A percentile compares a stretch with the other conserved stretches of the same genome.
Conservation (phyloP, 2,888 invertebrate species). For the Leptinotarsa peninsularis region DNA sequence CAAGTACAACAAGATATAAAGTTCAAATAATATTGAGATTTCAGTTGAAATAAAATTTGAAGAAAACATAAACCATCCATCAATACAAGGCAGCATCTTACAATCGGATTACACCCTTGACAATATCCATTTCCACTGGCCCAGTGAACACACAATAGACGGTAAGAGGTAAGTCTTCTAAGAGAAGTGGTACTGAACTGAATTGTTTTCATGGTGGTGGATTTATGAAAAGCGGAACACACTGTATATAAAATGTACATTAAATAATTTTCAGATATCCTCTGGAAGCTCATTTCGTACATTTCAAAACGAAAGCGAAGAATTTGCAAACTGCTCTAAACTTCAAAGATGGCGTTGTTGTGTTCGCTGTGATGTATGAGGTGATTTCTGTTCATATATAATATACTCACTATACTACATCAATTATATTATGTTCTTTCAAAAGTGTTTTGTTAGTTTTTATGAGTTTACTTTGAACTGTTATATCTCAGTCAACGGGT, state of each 20-base stretch:
- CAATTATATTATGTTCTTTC: too few species aligned
- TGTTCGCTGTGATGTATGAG: slow-evolving; percentile 37
- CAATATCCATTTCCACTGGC: slow-evolving; percentile 88
- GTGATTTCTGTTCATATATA: slow-evolving; percentile 22
- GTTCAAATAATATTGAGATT: background rate
- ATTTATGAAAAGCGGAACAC: too few species aligned
- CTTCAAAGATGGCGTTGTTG: slow-evolving; percentile 38
- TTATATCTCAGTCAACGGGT: too few species aligned
- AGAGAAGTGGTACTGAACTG: background rate
- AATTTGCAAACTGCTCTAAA: slow-evolving; percentile 34
- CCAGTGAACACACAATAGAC: slow-evolving; percentile 78
- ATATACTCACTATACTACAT: too few species aligned
- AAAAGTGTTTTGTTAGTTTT: too few species aligned
- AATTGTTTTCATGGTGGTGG: background rate
- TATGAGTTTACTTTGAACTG: too few species aligned
- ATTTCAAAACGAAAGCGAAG: slow-evolving; percentile 35
- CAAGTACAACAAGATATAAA: too few species aligned
- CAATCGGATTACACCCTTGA: slow-evolving; percentile 71
- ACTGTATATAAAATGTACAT: background rate
- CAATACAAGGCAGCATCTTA: slow-evolving; percentile 9
- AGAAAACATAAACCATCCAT: background rate
- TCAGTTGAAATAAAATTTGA: slow-evolving; percentile 23
- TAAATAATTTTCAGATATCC: slow-evolving; percentile 36
- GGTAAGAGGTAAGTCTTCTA: slow-evolving; percentile 30
- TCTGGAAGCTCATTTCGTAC: slow-evolving; percentile 46